Base-by-base conservation (phyloP, 2,888 invertebrate species). In the Teleogryllus oceanicus region DNA sequence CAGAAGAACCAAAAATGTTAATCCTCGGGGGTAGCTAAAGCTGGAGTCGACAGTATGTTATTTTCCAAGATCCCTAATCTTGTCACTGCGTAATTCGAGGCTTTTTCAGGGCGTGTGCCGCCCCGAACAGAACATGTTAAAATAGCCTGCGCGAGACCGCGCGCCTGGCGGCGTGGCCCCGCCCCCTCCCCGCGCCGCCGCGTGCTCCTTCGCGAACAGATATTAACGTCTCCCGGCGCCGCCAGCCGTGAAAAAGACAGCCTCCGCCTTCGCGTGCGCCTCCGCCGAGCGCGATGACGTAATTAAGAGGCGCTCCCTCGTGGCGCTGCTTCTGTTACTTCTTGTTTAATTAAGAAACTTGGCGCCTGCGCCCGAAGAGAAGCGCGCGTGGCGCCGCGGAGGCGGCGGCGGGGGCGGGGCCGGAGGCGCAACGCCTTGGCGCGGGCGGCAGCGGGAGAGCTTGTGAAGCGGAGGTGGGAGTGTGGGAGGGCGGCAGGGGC, bases 261-360 rank as follows among this genome's bases (percentile, higher is more conserved):
- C 62, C 62, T 18, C 62, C 16, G 13, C 13, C 62, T 3, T 62
- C 62, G 13, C 62, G 13, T 37, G 37, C 37, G 37, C 37, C 8
- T 3, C 13, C 62, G n/a, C 62, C 62, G n/a, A 62, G 62, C 62
- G 62, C 62, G 62, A 62, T 62, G 62, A 62, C 62, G n/a, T 62
- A 62, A 62, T 62, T 62, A 62, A 62, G 62, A 62, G 62, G n/a
- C 62, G 62, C 62, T 62, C 62, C 62, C 62, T 62, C 62, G 62
- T 62, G 62, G n/a, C 62, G n/a, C 62, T 62, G 62, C 62, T 62
- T 74, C 74, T 78, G 49, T 76, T 76, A 50, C 51, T 78, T 78
- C 76, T 76, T 80, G 80, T 80, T 80, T 80, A 80, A 80, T 80
- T 80, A 80, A 80, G 78, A 80, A 80, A 80, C 75, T 78, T 80